Percentiles rank a stretch among this genome's conserved stretches.
These are phyloP conservation scores for Myzus persicae DNA, from an alignment of 1,140 invertebrate genomes.

Conservation along the genomic window DNA sequence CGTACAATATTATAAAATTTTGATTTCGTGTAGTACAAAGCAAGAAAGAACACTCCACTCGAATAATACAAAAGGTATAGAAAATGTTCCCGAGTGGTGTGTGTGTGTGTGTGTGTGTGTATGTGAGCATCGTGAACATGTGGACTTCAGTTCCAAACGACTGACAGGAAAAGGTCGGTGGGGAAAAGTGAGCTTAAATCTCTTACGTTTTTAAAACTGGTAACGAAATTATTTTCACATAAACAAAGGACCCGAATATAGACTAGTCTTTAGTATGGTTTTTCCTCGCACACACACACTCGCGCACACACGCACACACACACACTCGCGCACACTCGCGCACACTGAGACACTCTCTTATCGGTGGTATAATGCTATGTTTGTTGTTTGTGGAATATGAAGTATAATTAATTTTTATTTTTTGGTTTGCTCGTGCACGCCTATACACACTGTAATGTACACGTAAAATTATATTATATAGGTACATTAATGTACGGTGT, in stretches of 20 bases:
- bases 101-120: no score
- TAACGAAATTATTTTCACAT: constrained; percentile 24
- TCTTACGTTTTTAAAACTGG: constrained; percentile 17
- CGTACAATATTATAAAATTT: neutral
- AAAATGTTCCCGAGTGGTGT: neutral
- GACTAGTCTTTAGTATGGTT: neutral
- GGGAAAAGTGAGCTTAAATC: neutral
- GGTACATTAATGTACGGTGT: neutral
- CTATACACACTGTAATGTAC: neutral
- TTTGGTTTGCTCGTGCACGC: neutral
- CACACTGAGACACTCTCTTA: neutral
- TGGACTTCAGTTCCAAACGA: neutral
- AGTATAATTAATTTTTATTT: neutral
- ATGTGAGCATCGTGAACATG: neutral
- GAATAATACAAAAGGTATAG: neutral
- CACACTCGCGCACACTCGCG: no score
- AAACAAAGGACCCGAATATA: neutral
- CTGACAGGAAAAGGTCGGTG: neutral
- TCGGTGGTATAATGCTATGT: neutral
- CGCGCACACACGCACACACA: no score
- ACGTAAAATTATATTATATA: neutral
- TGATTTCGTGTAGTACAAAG: neutral
- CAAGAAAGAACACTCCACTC: neutral
- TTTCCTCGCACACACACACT: neutral
- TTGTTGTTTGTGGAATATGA: neutral